These are phyloP conservation scores for Lycorma delicatula DNA, from an alignment of 1,140 invertebrate species.

Conservation along the genomic window DNA sequence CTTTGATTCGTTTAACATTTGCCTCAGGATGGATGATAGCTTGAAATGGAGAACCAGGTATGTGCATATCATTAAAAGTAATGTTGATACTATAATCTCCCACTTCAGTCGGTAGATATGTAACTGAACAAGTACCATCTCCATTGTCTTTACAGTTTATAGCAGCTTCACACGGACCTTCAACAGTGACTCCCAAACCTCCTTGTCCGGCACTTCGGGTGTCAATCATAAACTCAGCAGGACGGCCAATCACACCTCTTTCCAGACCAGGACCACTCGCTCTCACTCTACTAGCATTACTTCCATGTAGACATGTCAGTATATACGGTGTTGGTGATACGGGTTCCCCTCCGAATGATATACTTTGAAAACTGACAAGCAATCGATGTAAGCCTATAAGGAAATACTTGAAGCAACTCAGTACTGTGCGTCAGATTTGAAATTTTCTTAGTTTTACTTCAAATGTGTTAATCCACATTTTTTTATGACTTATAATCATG, in stretches of 20 bases:
- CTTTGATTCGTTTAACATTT: constrained; percentile 55
- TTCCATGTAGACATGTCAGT: constrained; percentile 55
- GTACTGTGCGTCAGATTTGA: too few relatives aligned
- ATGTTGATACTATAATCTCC: constrained; percentile 80
- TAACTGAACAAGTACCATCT: constrained; percentile 72
- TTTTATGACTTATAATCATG: too few relatives aligned
- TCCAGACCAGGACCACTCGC: constrained; percentile 64
- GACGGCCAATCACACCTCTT: constrained; percentile 53
- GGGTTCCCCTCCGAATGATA: constrained; percentile 61
- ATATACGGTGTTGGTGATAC: constrained; percentile 52
- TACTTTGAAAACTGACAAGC: too few relatives aligned
- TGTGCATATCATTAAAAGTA: constrained; percentile 67
- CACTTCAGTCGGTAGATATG: constrained; percentile 66
- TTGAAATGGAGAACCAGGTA: constrained; percentile 68
- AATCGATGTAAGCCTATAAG: too few relatives aligned
- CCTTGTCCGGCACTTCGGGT: constrained; percentile 66
- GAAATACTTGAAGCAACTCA: too few relatives aligned
- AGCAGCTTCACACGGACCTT: constrained; percentile 72
- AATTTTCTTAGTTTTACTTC: too few relatives aligned
- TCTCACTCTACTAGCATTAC: constrained; percentile 55
- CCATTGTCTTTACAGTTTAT: constrained; percentile 75
- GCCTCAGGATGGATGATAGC: constrained; percentile 52
- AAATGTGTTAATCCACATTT: too few relatives aligned
- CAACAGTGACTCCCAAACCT: constrained; percentile 64
- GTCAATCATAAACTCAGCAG: constrained; percentile 72